Percentiles rank a stretch among this genome's conserved stretches.
These are phyloP conservation scores for Hystrix cristata DNA, from an alignment of 2,113 vertebrate genomes.

Conservation along the genomic window DNA sequence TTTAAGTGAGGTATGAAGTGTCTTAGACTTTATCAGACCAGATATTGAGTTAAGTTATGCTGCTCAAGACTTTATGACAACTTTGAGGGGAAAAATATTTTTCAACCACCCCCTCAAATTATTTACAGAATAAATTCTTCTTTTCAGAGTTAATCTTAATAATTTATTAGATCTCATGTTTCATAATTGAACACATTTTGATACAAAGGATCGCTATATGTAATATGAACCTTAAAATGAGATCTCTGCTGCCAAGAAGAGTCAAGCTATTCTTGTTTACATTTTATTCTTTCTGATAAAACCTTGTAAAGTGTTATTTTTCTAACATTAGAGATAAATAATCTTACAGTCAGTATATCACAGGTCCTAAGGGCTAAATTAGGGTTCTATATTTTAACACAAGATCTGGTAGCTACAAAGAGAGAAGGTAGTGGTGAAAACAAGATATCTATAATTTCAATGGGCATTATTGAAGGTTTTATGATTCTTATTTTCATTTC, in stretches of 20 bases:
- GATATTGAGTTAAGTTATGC: not conserved
- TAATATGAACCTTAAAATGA: not conserved
- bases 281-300: not conserved
- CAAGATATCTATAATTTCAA: not conserved
- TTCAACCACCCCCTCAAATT: not conserved
- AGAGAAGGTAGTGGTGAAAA: not conserved
- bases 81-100: not conserved
- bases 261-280: not conserved
- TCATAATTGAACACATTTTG: not conserved
- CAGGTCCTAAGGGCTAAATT: not conserved
- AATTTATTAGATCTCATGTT: not conserved
- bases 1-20: conserved; percentile 16
- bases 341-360: not conserved
- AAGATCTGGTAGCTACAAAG: not conserved
- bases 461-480: not conserved
- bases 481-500: not conserved
- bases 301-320: not conserved
- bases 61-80: not conserved
- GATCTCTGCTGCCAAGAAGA: not conserved
- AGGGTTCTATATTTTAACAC: not conserved
- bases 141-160: not conserved
- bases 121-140: not conserved
- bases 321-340: not conserved
- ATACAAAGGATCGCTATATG: not conserved
- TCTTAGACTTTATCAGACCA: not conserved